These are phyloP conservation scores for Stramonita haemastoma DNA, from an alignment of 2,888 invertebrate genomes.

Conservation along the genomic window DNA sequence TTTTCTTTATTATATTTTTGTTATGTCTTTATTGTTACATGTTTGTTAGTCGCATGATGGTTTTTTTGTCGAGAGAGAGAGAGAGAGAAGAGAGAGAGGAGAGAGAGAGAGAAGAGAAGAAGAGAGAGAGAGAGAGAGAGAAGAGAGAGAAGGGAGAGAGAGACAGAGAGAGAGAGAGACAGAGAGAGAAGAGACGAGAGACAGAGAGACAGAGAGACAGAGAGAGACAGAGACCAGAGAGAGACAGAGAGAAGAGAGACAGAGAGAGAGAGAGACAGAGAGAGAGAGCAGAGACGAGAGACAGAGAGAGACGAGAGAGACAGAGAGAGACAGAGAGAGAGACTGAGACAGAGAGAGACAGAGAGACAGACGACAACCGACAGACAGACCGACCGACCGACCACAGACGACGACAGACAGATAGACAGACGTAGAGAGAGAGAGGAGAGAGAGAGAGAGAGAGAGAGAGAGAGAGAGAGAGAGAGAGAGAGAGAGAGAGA, in stretches of 20 bases:
- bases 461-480: constrained; percentile 26
- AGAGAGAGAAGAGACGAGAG: too few relatives aligned
- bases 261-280: too few relatives aligned
- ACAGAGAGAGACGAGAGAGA: background rate
- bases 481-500: constrained; percentile 4
- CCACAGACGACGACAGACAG: too few relatives aligned
- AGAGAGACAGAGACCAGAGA: too few relatives aligned
- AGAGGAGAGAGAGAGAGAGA: constrained; percentile 35
- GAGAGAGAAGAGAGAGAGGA: too few relatives aligned
- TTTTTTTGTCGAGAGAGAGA: too few relatives aligned
- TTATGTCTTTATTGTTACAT: background rate
- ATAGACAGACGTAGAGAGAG: background rate
- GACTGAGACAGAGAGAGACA: background rate
- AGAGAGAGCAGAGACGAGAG: too few relatives aligned
- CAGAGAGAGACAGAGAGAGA: background rate
- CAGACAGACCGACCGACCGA: background rate
- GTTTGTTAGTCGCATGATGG: too few relatives aligned
- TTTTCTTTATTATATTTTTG: background rate
- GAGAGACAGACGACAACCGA: background rate
- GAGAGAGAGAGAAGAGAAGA: background rate
- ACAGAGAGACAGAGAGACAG: background rate
- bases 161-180: background rate
- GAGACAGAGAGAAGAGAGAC: too few relatives aligned
- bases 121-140: background rate
- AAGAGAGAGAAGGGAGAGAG: background rate